A percentile compares a stretch with the other conserved stretches of the same genome.
Evolutionary conservation across 2,113 vertebrate genomes (phyloP).

Genomic region (cat (Felis catus)): DNA sequence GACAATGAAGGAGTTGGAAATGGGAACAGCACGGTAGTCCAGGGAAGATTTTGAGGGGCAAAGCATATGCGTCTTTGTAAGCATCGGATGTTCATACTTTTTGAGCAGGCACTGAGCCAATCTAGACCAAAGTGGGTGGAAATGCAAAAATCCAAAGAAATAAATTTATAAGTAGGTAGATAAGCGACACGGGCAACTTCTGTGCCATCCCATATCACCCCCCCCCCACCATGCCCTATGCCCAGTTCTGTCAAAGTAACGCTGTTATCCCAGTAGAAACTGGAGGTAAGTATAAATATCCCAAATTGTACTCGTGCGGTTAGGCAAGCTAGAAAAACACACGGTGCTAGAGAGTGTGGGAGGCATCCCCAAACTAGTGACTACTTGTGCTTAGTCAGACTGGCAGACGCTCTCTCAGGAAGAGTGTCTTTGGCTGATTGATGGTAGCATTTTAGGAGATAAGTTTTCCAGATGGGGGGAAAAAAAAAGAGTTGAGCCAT

Average conservation of each 20-base stretch:
- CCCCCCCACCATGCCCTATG: rapidly evolving
- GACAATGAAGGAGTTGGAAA: slow-evolving; percentile 64
- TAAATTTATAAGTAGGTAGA: slow-evolving; percentile 55
- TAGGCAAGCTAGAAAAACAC: slow-evolving; percentile 74
- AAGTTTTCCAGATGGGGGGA: slow-evolving; percentile 77
- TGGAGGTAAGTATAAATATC: slow-evolving; percentile 76
- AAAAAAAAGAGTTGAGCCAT: slow-evolving; percentile 57
- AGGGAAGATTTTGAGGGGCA: slow-evolving; percentile 55
- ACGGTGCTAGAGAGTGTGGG: slow-evolving; percentile 72
- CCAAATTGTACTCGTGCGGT: slow-evolving; percentile 67
- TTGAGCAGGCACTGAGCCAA: slow-evolving; percentile 60
- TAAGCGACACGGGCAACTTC: background rate
- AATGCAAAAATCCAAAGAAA: slow-evolving; percentile 63
- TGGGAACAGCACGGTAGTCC: slow-evolving; percentile 30
- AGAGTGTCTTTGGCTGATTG: slow-evolving; percentile 83
- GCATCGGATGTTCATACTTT: slow-evolving; percentile 61
- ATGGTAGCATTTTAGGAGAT: slow-evolving; percentile 81
- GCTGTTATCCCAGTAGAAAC: slow-evolving; percentile 62
- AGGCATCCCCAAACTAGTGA: slow-evolving; percentile 83
- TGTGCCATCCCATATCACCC: background rate
- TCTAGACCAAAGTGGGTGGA: slow-evolving; percentile 58
- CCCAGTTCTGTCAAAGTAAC: slow-evolving; percentile 55
- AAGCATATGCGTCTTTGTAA: slow-evolving; percentile 24
- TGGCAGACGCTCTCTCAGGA: slow-evolving; percentile 80
- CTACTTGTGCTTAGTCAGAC: slow-evolving; percentile 83